phyloP scores from a whole-genome alignment of 2,797 vertebrate species.

The Falco berigora region DNA sequence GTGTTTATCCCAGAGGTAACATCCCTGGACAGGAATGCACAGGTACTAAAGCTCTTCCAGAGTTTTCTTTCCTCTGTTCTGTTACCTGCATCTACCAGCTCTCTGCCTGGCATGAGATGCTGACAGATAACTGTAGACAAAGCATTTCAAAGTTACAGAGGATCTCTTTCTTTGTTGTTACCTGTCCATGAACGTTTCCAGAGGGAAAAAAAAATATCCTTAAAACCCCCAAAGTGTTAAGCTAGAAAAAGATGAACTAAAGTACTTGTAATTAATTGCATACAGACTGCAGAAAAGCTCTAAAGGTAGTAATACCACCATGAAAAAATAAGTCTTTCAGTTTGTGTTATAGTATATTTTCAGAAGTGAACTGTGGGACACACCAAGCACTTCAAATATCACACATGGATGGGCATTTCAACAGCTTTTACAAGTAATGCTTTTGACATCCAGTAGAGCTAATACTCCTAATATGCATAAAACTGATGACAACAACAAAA shows the following conservation, averaged over 20 bases:
- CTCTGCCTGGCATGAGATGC: neutral
- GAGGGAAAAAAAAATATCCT: neutral
- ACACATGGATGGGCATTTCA: neutral
- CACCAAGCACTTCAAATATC: neutral
- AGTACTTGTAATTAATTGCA: neutral
- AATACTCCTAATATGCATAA: neutral
- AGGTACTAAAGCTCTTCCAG: neutral
- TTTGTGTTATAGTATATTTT: neutral
- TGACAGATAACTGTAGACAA: neutral
- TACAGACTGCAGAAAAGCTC: neutral
- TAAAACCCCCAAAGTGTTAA: neutral
- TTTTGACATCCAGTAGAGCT: neutral
- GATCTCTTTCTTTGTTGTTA: neutral
- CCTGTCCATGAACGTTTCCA: neutral
- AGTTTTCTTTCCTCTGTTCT: neutral
- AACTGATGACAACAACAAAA: neutral
- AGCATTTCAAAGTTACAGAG: neutral
- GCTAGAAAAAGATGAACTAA: neutral
- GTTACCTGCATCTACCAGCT: neutral
- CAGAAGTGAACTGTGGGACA: neutral
- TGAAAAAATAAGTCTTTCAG: neutral
- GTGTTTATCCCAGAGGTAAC: fast-evolving
- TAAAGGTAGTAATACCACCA: neutral
- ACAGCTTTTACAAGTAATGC: neutral
- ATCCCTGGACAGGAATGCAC: neutral